These are phyloP conservation scores for Conger conger DNA, from an alignment of 2,113 vertebrate species.

Conservation along the genomic window DNA sequence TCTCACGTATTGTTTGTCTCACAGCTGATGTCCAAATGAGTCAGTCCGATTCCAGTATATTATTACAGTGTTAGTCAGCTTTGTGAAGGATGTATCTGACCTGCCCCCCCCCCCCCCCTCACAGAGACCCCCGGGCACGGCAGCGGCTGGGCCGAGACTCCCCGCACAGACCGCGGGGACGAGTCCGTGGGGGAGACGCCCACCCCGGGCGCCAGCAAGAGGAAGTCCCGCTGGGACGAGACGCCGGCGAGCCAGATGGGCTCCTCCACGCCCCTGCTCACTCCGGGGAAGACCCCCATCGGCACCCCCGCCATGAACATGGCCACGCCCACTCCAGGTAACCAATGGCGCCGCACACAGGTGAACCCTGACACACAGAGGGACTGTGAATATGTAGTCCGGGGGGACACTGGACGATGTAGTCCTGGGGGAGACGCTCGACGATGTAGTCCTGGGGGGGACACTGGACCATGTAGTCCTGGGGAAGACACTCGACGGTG, in stretches of 20 bases:
- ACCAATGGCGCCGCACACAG: background rate
- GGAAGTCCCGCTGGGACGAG: constrained; percentile 97
- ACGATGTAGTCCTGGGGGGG: no score
- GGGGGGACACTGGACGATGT: no score
- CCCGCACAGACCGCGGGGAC: constrained; percentile 92
- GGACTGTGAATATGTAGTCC: no score
- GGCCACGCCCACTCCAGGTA: constrained; percentile 96
- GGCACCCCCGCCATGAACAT: constrained; percentile 98
- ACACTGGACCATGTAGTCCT: no score
- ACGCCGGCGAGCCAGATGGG: constrained; percentile 98
- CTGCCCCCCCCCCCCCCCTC: background rate
- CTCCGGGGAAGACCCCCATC: constrained; percentile 94
- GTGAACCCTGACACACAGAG: background rate
- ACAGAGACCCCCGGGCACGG: constrained; percentile 94
- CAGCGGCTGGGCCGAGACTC: constrained; percentile 96
- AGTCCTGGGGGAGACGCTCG: no score
- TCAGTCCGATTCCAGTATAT: no score
- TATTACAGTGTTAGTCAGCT: no score
- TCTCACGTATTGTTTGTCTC: no score
- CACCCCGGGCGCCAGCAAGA: constrained; percentile 94
- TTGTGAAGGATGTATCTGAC: background rate
- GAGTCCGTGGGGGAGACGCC: constrained; percentile 97
- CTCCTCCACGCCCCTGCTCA: constrained; percentile 92
- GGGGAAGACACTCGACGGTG: no score
- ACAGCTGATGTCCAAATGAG: no score